phyloP scores from a whole-genome alignment of 2,797 vertebrate genomes.

The Rhincodon typus region DNA sequence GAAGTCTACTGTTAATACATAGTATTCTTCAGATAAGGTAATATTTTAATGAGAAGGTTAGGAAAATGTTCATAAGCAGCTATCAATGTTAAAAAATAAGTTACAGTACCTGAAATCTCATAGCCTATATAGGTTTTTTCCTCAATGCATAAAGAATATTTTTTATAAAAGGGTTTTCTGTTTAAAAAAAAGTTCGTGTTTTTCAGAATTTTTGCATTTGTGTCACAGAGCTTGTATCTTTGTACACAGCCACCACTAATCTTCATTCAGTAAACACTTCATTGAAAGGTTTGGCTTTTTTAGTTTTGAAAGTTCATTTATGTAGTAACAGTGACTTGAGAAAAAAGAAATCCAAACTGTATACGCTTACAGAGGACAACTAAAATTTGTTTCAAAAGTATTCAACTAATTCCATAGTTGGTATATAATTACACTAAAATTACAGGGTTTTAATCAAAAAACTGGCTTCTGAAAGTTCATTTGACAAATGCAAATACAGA shows the following conservation, averaged over 20 bases:
- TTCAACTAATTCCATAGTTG: not conserved
- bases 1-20: constrained; percentile 15
- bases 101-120: constrained; percentile 21
- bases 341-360: not conserved
- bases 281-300: not conserved
- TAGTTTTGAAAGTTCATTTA: not conserved
- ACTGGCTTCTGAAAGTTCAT: not conserved
- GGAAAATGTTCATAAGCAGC: not conserved
- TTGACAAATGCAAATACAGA: not conserved
- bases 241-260: not conserved
- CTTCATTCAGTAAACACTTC: not conserved
- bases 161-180: not conserved
- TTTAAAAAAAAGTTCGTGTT: not conserved
- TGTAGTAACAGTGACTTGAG: not conserved
- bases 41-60: not conserved
- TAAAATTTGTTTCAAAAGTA: not conserved
- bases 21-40: not conserved
- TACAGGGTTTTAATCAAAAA: not conserved
- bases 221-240: not conserved
- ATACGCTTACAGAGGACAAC: not conserved
- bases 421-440: not conserved
- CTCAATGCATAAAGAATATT: not conserved
- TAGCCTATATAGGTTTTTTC: not conserved
- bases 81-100: constrained; percentile 9
- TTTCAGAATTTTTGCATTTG: constrained; percentile 2